A percentile compares a stretch with the other conserved stretches of the same genome.
phyloP scores from a whole-genome alignment of 2,888 invertebrate species.

The Leuctra nigra region DNA sequence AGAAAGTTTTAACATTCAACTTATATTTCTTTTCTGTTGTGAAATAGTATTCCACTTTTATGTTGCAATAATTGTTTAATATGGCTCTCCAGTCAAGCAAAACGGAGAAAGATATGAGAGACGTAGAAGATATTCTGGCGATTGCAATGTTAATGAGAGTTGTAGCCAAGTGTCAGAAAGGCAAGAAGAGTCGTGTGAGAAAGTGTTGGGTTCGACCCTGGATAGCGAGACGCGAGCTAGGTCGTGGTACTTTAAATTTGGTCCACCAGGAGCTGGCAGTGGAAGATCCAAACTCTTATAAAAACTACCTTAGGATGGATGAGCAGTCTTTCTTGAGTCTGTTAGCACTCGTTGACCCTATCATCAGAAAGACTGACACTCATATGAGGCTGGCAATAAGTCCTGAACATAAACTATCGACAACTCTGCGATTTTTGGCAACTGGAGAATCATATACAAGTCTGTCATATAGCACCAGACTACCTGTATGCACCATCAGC shows the following conservation, averaged over 20 bases:
- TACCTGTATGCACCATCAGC: background rate
- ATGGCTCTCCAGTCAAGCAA: no score
- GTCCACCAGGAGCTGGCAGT: background rate
- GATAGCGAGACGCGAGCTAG: background rate
- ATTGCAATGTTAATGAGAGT: no score
- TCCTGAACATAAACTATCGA: slow-evolving; percentile 1
- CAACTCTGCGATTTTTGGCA: slow-evolving; percentile 19
- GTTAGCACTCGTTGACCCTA: background rate
- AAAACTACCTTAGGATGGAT: slow-evolving; percentile 10
- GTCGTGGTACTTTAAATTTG: background rate
- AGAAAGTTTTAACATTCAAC: no score
- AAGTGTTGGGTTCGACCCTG: background rate
- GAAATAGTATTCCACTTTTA: no score
- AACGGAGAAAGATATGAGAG: no score
- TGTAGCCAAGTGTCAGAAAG: no score
- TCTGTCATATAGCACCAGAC: background rate
- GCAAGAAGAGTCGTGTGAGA: background rate
- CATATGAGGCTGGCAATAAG: background rate
- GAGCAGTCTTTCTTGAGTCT: slow-evolving; percentile 3
- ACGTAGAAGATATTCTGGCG: no score
- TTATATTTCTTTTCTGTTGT: no score
- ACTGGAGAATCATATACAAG: slow-evolving; percentile 8
- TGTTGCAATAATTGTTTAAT: no score
- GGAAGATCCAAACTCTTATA: slow-evolving; percentile 1
- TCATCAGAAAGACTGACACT: background rate